Evolutionary conservation across 2,888 invertebrate species (phyloP).

Genomic region (Icerya purchasi): DNA sequence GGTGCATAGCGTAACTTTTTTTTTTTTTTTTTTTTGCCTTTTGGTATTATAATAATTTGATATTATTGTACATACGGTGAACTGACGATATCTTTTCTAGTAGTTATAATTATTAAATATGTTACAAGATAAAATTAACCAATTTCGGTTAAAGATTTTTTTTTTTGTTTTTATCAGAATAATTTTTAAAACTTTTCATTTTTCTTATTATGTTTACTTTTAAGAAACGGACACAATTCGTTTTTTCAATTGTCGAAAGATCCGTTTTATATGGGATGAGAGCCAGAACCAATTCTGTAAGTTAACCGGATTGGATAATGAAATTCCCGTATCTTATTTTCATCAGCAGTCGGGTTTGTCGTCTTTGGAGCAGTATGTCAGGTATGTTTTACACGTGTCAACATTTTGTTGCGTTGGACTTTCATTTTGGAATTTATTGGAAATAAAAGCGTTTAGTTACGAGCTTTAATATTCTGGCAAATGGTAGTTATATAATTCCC

Average conservation of each 20-base stretch:
- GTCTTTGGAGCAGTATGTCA: conserved; percentile 37
- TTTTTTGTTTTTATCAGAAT: too few species aligned
- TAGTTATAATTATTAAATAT: too few species aligned
- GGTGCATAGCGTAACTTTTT: too few species aligned
- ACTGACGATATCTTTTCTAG: too few species aligned
- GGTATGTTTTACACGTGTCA: conserved; percentile 28
- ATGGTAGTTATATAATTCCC: too few species aligned
- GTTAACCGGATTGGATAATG: conserved; percentile 49
- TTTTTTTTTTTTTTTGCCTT: too few species aligned
- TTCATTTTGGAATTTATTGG: not conserved
- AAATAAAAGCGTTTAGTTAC: not conserved
- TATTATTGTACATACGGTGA: too few species aligned
- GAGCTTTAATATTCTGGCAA: too few species aligned
- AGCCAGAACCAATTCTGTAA: conserved; percentile 43
- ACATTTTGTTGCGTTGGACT: not conserved
- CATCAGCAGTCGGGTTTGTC: conserved; percentile 40
- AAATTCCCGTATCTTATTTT: conserved; percentile 38
- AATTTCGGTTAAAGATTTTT: too few species aligned
- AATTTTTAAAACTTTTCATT: not conserved
- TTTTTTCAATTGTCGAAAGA: conserved; percentile 62
- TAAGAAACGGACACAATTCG: conserved; percentile 33
- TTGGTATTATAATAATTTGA: too few species aligned
- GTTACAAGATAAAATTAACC: too few species aligned
- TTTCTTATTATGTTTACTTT: not conserved
- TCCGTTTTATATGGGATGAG: conserved; percentile 58